A percentile compares a stretch with the other conserved stretches of the same genome.
Conservation (phyloP, 2,797 vertebrate genomes). For the Phylloscopus collybita region DNA sequence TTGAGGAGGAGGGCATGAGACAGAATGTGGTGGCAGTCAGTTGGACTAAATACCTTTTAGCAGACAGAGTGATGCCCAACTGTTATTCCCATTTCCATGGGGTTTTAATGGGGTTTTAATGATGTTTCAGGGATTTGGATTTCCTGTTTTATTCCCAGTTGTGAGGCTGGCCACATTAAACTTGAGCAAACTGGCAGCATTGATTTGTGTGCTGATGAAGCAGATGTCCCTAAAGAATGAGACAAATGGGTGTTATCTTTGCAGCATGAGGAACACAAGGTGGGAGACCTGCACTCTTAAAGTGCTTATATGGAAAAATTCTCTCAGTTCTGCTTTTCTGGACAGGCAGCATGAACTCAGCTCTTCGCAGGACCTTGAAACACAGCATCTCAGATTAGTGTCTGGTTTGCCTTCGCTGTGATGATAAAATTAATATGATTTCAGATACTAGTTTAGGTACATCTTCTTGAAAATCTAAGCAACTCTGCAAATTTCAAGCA, state of each 20-base stretch:
- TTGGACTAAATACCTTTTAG: not conserved
- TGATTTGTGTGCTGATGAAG: not conserved
- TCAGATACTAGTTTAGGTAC: not conserved
- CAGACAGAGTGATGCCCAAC: not conserved
- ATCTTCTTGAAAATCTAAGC: not conserved
- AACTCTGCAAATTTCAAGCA: not conserved
- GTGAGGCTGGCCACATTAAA: rapidly evolving
- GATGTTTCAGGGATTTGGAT: not conserved
- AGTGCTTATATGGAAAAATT: not conserved
- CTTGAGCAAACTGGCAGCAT: not conserved
- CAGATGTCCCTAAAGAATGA: not conserved
- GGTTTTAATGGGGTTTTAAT: not conserved
- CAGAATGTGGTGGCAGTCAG: not conserved
- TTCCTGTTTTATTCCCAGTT: not conserved
- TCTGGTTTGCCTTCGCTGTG: not conserved
- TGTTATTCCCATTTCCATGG: not conserved
- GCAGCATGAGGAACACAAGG: not conserved
- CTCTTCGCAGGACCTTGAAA: not conserved
- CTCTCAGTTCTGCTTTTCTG: not conserved
- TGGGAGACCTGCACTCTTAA: not conserved
- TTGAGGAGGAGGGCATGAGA: not conserved
- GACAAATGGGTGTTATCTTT: not conserved
- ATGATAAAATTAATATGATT: not conserved
- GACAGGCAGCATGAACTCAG: not conserved
- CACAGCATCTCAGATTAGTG: not conserved